These are phyloP conservation scores for Embiotoca jacksoni DNA, from an alignment of 2,113 vertebrate species.

Conservation along the genomic window DNA sequence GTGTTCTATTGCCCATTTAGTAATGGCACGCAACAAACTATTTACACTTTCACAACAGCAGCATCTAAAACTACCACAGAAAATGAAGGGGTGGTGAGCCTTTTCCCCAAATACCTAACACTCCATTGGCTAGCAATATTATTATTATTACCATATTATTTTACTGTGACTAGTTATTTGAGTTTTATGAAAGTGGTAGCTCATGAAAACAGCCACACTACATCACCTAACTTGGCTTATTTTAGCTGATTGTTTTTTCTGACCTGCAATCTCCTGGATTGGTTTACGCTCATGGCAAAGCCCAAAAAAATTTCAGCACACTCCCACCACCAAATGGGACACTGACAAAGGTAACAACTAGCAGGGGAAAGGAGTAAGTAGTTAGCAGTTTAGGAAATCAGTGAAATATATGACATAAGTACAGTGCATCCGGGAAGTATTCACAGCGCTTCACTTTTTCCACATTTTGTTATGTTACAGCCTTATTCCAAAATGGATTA, in stretches of 20 bases:
- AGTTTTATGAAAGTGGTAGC: not conserved
- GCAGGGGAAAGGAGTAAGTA: too few species aligned
- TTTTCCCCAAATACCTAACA: not conserved
- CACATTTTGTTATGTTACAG: too few species aligned
- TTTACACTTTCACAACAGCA: not conserved
- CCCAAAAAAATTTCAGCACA: not conserved
- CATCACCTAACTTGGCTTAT: not conserved
- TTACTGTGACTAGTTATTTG: not conserved
- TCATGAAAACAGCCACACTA: not conserved
- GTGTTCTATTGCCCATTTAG: not conserved
- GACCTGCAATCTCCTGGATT: not conserved
- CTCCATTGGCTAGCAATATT: too few species aligned
- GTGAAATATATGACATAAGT: not conserved
- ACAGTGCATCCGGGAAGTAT: too few species aligned
- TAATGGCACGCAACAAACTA: not conserved
- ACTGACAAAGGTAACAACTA: not conserved
- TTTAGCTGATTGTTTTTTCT: not conserved
- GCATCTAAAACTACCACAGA: not conserved
- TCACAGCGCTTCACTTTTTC: too few species aligned
- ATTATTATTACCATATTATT: not conserved
- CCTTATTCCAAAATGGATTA: too few species aligned
- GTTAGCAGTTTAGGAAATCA: too few species aligned
- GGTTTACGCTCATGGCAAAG: not conserved
- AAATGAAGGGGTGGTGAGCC: not conserved
- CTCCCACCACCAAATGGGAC: not conserved